Conservation (phyloP, 1,140 invertebrate genomes). For the Neuroterus valhalla region DNA sequence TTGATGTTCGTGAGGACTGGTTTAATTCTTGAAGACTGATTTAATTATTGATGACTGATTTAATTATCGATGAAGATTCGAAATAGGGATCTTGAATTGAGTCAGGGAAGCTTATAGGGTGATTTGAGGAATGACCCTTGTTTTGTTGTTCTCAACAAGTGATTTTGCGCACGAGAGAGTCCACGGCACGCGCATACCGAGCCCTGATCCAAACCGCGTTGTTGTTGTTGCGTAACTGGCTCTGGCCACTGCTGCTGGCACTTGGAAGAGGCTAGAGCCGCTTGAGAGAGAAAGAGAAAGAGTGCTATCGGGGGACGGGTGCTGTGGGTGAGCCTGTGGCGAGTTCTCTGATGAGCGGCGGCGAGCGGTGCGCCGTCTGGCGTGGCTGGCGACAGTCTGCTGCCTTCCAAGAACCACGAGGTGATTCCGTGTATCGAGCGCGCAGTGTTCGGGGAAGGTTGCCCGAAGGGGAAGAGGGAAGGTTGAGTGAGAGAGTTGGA, state of each 20-base stretch:
- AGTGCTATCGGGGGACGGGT: constrained; percentile 43
- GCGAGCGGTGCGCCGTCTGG: constrained; percentile 73
- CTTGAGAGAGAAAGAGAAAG: no score
- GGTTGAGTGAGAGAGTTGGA: constrained; percentile 50
- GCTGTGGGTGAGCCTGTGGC: constrained; percentile 50
- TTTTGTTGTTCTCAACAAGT: constrained; percentile 24
- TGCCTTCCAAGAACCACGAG: constrained; percentile 73
- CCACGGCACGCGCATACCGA: constrained; percentile 49
- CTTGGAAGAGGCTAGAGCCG: neutral
- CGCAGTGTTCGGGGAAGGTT: constrained; percentile 58
- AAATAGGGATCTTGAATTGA: no score
- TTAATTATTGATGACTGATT: no score
- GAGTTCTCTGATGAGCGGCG: constrained; percentile 43
- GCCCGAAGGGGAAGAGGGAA: constrained; percentile 48
- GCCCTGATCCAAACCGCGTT: constrained; percentile 57
- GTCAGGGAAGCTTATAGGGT: no score
- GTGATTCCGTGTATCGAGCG: constrained; percentile 74
- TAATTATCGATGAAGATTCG: no score
- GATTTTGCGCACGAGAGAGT: constrained; percentile 32
- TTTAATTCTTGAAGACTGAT: no score
- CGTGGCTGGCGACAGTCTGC: constrained; percentile 74
- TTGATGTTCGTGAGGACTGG: no score
- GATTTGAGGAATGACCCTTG: neutral
- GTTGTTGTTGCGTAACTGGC: constrained; percentile 66
- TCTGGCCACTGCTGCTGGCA: constrained; percentile 49